Evolutionary conservation across 2,113 vertebrate genomes (phyloP), one percentile per base, ranked within the genome.

Genomic region (Sturnus vulgaris): DNA sequence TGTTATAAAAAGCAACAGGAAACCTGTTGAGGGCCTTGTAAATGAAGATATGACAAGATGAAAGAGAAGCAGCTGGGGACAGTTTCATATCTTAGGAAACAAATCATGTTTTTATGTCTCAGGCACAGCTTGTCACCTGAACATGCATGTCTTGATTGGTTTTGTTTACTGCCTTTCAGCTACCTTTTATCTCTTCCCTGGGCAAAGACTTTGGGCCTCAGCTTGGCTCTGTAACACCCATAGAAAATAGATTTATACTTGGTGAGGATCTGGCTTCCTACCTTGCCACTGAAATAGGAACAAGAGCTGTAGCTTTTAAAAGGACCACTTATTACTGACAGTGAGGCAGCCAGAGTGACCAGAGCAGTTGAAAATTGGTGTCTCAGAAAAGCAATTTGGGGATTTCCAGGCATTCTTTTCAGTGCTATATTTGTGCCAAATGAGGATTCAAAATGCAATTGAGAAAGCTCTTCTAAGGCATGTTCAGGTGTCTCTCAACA

Each of bases 1-100:
- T 42, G 16, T 52, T 87, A 94, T 73, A 90, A 93, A 92, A 95
- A 95, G 84, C n/a, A 94, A 85, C 39, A 84, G 44, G 39, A 94
- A 95, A 92, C 39, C 42, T 57, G 21, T 23, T 0, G 0, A 5
- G 21, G 11, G 33, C 7, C 65, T 86, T 86, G 9, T 40, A 94
- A 87, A 77, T 63, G 24, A 86, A 87, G 59, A 42, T 46, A 61
- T 6, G 14, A 40, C 19, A 39, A 53, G 23, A 72, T 4, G 7
- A 78, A 84, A 79, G 52, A 93, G 39, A 72, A 77, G 73, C 82
- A 95, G 46, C 70, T 91, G 89, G n/a, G 23, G 65, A 85, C 12
- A 89, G 61, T 96, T 95, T 86, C 25, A 24, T 46, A 77, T 52
- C 80, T 81, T 66, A 56, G 70, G 79, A 87, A 82, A 79, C 8